These are phyloP conservation scores for Sycophila sp. DNA, from an alignment of 1,140 invertebrate species.

Conservation along the genomic window DNA sequence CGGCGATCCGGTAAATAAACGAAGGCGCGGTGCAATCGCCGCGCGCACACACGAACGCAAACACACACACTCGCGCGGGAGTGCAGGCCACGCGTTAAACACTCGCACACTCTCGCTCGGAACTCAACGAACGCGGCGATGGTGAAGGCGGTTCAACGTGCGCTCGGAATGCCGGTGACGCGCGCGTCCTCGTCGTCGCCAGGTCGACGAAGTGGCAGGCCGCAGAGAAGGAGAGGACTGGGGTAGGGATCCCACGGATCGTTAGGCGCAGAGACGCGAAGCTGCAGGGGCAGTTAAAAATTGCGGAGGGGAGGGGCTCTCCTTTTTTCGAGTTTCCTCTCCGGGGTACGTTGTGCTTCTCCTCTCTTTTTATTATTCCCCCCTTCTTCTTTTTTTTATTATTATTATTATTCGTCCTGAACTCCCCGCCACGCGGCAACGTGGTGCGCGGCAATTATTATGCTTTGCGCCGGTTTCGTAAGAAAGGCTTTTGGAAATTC, in stretches of 20 bases:
- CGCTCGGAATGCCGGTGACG: conserved; percentile 51
- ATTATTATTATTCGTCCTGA: no score
- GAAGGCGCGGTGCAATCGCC: neutral
- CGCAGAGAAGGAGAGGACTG: neutral
- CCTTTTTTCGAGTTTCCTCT: neutral
- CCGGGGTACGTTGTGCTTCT: no score
- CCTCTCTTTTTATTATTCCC: no score
- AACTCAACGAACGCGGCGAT: neutral
- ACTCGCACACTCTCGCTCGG: no score
- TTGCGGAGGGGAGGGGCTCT: neutral
- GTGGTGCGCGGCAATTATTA: no score
- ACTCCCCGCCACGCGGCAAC: no score
- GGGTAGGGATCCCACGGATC: neutral
- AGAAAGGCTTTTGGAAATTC: no score
- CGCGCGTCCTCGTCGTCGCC: conserved; percentile 22
- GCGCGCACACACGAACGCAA: neutral
- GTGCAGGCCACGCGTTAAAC: neutral
- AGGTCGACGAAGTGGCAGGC: conserved; percentile 49
- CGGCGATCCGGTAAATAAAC: neutral
- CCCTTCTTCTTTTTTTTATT: no score
- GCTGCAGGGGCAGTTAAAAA: neutral
- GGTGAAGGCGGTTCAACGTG: conserved; percentile 53
- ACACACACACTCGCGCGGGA: neutral
- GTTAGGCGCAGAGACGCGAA: neutral
- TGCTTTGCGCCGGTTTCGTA: no score